Evolutionary conservation across 1,140 invertebrate species (phyloP).

Genomic region (Drosophila simulans): DNA sequence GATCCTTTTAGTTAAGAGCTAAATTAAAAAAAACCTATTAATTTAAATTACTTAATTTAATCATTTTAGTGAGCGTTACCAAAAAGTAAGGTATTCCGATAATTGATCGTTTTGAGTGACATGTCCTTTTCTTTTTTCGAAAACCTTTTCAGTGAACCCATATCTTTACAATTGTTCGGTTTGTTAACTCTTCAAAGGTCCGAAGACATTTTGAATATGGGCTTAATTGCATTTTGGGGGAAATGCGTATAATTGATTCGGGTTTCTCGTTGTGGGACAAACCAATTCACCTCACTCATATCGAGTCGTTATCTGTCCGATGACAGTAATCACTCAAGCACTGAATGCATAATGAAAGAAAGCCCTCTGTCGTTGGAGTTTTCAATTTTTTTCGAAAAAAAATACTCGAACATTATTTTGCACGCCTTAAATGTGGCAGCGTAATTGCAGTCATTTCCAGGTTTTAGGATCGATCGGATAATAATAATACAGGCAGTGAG

Average conservation of each 20-base stretch:
- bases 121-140: slow-evolving; percentile 14
- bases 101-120: slow-evolving; percentile 18
- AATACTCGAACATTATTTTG: slow-evolving; percentile 17
- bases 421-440: slow-evolving; percentile 31
- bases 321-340: slow-evolving; percentile 41
- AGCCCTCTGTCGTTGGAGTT: slow-evolving; percentile 20
- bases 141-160: not conserved
- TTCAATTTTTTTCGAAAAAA: slow-evolving; percentile 6
- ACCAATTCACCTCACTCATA: slow-evolving; percentile 46
- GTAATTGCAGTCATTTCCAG: slow-evolving; percentile 32
- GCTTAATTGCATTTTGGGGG: slow-evolving; percentile 48
- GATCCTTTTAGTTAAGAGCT: not conserved
- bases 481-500: slow-evolving; percentile 2
- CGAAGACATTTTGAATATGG: slow-evolving; percentile 29
- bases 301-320: slow-evolving; percentile 25
- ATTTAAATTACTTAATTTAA: no score
- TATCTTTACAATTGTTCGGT: not conserved
- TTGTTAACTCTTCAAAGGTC: slow-evolving; percentile 16
- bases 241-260: slow-evolving; percentile 37
- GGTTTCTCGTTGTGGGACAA: slow-evolving; percentile 27
- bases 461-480: slow-evolving; percentile 37
- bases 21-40: no score
- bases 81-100: slow-evolving; percentile 22
- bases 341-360: slow-evolving; percentile 47
- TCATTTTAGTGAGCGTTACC: not conserved